These are phyloP conservation scores for Hemibagrus guttatus DNA, from an alignment of 2,797 vertebrate species.

Conservation along the genomic window DNA sequence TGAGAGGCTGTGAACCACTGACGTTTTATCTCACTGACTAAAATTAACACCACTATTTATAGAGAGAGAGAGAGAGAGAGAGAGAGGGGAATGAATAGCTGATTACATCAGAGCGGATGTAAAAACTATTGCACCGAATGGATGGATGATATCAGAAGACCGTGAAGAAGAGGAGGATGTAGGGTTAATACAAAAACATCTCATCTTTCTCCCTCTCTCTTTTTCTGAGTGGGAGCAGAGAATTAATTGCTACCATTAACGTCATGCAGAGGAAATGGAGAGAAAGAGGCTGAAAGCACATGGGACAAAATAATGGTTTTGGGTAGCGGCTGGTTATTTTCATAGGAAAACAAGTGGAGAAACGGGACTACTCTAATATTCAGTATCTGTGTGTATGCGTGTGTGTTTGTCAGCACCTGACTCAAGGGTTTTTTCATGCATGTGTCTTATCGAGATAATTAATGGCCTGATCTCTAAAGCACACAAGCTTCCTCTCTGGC, in stretches of 20 bases:
- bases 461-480: conserved; percentile 77
- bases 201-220: conserved; percentile 59
- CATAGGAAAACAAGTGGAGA: conserved; percentile 23
- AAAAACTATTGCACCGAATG: neutral
- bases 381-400: conserved; percentile 43
- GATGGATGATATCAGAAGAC: neutral
- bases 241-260: conserved; percentile 71
- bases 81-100: neutral
- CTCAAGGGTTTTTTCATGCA: too few species aligned
- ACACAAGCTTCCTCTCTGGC: conserved; percentile 71
- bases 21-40: conserved; percentile 70
- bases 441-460: conserved; percentile 69
- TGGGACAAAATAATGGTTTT: conserved; percentile 57
- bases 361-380: neutral
- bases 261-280: conserved; percentile 56
- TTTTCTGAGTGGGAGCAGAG: conserved; percentile 52
- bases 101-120: conserved; percentile 19
- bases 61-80: conserved; percentile 60
- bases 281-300: conserved; percentile 25
- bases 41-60: conserved; percentile 79
- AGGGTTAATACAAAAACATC: conserved; percentile 58
- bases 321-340: conserved; percentile 49
- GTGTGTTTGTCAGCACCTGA: conserved; percentile 32
- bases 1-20: conserved; percentile 63
- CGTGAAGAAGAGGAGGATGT: conserved; percentile 2